Evolutionary conservation across 1,140 invertebrate genomes (phyloP).

Genomic region (Drosophila kikkawai): DNA sequence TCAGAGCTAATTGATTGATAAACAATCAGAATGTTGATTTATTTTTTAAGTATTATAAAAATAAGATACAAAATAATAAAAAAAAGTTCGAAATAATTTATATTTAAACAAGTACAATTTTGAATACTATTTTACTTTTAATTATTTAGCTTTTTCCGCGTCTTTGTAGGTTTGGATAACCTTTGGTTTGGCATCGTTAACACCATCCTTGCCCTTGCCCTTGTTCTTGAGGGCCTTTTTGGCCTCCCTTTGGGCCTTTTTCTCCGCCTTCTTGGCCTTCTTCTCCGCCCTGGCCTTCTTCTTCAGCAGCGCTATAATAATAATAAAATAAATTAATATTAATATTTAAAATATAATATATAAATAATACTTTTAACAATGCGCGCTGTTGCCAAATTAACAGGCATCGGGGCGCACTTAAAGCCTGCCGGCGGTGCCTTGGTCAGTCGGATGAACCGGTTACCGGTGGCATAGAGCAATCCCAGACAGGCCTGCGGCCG

Average conservation of each 20-base stretch:
- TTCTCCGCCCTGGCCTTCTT: constrained; percentile 26
- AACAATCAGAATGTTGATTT: neutral
- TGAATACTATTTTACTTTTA: neutral
- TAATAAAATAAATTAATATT: neutral
- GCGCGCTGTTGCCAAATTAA: constrained; percentile 54
- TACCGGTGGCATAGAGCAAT: constrained; percentile 66
- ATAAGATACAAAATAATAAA: neutral
- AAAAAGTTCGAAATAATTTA: neutral
- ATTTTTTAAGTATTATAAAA: too few relatives aligned
- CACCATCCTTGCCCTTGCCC: constrained; percentile 7
- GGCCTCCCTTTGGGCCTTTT: constrained; percentile 16
- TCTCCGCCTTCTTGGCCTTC: constrained; percentile 8
- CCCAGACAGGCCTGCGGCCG: constrained; percentile 68
- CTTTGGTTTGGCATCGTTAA: constrained; percentile 12
- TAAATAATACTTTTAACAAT: constrained; percentile 27
- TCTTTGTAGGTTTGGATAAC: constrained; percentile 34
- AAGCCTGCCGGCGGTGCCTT: constrained; percentile 57
- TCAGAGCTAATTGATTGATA: neutral
- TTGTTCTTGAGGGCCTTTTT: neutral
- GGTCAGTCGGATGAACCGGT: constrained; percentile 54
- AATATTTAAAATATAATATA: neutral
- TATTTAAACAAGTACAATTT: neutral
- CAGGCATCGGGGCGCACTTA: constrained; percentile 67
- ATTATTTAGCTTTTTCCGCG: constrained; percentile 25
- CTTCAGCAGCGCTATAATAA: neutral